A percentile compares a stretch with the other conserved stretches of the same genome.
Conservation (phyloP, 2,888 invertebrate genomes). For the Ophion obscuratus region DNA sequence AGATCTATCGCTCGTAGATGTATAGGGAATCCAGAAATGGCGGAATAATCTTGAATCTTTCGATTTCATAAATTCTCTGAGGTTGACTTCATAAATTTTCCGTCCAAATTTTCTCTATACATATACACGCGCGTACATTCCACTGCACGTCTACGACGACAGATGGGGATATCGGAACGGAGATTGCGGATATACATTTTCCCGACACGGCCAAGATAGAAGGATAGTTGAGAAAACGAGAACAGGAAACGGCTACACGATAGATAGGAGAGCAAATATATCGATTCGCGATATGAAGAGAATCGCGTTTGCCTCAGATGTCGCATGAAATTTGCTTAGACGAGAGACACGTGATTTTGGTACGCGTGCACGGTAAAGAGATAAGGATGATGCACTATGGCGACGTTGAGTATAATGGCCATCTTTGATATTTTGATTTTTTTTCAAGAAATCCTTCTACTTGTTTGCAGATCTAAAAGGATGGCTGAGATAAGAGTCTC, state of each 20-base stretch:
- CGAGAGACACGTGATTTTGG: constrained; percentile 5
- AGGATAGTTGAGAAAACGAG: constrained; percentile 29
- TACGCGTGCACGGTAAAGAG: neutral
- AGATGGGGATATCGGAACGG: constrained; percentile 43
- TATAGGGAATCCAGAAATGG: neutral
- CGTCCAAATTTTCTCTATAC: constrained; percentile 18
- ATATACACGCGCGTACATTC: constrained; percentile 2
- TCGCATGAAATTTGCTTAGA: constrained; percentile 21
- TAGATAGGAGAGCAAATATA: constrained; percentile 40
- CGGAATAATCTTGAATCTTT: constrained; percentile 37
- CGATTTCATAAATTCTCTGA: constrained; percentile 44
- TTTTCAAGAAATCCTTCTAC: neutral
- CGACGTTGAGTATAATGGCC: neutral
- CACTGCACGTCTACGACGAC: constrained; percentile 27
- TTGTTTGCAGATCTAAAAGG: neutral
- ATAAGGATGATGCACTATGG: neutral
- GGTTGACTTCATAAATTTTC: constrained; percentile 54
- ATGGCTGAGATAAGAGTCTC: neutral
- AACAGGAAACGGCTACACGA: constrained; percentile 39
- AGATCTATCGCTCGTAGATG: neutral
- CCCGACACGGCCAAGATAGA: constrained; percentile 10
- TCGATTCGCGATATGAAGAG: constrained; percentile 45
- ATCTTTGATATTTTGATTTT: neutral
- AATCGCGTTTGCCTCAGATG: constrained; percentile 16
- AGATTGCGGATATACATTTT: constrained; percentile 29